A percentile compares a stretch with the other conserved stretches of the same genome.
Evolutionary conservation across 1,140 invertebrate species (phyloP).

Genomic region (Trichoplusia ni): DNA sequence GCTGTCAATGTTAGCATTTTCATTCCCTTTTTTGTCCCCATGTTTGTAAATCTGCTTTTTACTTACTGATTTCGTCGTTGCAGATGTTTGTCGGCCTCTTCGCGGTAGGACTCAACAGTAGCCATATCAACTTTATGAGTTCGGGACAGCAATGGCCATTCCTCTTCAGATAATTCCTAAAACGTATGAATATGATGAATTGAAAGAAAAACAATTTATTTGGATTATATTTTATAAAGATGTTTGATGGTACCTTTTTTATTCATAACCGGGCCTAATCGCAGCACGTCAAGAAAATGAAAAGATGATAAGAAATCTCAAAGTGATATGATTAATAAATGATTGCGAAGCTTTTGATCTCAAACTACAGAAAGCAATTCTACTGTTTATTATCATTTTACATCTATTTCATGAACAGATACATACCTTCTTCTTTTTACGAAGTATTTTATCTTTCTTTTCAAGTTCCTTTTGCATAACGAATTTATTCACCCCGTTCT

Average conservation of each 20-base stretch:
- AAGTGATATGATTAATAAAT: too few relatives aligned
- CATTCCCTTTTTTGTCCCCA: too few relatives aligned
- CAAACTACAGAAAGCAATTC: too few relatives aligned
- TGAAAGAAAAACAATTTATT: neutral
- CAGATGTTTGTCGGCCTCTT: conserved; percentile 51
- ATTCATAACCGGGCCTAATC: too few relatives aligned
- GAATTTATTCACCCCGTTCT: conserved; percentile 66
- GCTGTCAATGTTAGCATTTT: neutral
- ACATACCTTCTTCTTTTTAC: conserved; percentile 62
- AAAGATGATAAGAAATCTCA: too few relatives aligned
- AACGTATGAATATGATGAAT: neutral
- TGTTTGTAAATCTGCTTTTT: neutral
- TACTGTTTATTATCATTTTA: too few relatives aligned
- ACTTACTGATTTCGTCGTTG: conserved; percentile 54
- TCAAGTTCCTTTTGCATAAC: conserved; percentile 64
- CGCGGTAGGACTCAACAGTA: conserved; percentile 47
- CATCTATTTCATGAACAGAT: neutral
- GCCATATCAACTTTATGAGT: conserved; percentile 45
- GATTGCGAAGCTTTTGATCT: too few relatives aligned
- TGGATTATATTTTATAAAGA: neutral
- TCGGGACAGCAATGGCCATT: conserved; percentile 55
- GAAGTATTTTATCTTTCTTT: conserved; percentile 51
- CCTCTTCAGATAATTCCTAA: conserved; percentile 52
- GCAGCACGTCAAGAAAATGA: too few relatives aligned
- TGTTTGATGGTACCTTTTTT: too few relatives aligned